Base-by-base conservation (phyloP, 2,888 invertebrate genomes). In the Pachliopta kotzebuea region DNA sequence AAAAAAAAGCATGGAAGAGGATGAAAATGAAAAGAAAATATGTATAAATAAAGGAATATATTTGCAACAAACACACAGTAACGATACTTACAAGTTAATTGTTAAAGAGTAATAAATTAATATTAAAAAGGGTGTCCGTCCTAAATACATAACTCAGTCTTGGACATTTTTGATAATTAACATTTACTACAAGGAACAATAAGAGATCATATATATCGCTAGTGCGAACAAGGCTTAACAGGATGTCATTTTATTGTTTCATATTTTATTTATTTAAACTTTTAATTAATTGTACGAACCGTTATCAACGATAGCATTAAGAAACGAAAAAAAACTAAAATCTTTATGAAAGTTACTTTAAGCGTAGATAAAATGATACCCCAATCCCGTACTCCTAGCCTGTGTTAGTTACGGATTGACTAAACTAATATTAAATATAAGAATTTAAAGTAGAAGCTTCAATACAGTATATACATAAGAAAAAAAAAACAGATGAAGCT, bases 21-120 rank as follows among this genome's bases (percentile, higher is more conserved):
- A 87, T 90, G 90, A 88, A 83, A 91, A 90, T 90, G 85, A 90
- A 90, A 90, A 91, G 88, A 90, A 87, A 80, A 85, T 83, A 86
- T 84, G 80, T 88, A 86, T 86, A 88, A 90, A 90, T 88, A 90
- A 90, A 90, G 86, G 84, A 88, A 83, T 90, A 90, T 90, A 91
- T 90, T 91, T 90, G 91, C 88, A 90, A 90, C 90, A 88, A 88
- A 90, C 90, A 90, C 90, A 88, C 85, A 84, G 76, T 89, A 88
- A 90, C 90, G 87, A 86, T 80, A 84, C 82, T 88, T 85, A 88
- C 76, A 81, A 83, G 74, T 76, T 67, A 70, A 72, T 73, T 75
- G 72, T 71, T 74, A 78, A 79, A 84, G 84, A 82, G 83, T 81
- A 83, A 79, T 82, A 84, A 79, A 72, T 72, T 71, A 70, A 70